A percentile compares a stretch with the other conserved stretches of the same genome.
Conservation (phyloP, 2,888 invertebrate species). For the Campaea margaritaria region DNA sequence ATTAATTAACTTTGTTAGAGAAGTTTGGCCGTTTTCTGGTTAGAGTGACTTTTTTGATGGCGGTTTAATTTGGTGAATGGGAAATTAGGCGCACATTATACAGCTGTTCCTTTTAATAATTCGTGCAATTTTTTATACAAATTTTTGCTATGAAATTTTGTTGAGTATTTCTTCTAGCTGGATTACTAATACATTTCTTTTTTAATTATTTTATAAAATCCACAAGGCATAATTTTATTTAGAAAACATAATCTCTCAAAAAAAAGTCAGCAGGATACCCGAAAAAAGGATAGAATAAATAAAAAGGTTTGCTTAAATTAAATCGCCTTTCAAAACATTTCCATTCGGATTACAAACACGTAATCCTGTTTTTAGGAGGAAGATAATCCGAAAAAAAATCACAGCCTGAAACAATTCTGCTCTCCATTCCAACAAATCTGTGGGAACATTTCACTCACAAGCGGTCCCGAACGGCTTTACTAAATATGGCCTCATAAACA, state of each 20-base stretch:
- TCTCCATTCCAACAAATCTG: conserved; percentile 6
- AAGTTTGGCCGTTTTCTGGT: conserved; percentile 38
- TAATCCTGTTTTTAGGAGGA: conserved; percentile 23
- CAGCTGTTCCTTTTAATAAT: conserved; percentile 24
- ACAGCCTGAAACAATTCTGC: conserved; percentile 17
- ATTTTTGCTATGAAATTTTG: neutral
- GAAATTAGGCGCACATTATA: conserved; percentile 24
- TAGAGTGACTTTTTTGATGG: conserved; percentile 37
- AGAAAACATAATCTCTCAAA: too few species aligned
- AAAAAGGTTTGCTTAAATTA: conserved; percentile 5
- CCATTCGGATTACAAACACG: conserved; percentile 20
- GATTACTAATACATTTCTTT: neutral
- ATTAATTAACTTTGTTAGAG: conserved; percentile 45
- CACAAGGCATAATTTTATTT: too few species aligned
- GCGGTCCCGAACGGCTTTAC: conserved; percentile 1
- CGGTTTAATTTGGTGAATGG: conserved; percentile 37
- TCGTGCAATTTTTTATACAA: neutral
- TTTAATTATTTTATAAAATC: too few species aligned
- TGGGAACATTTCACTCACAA: conserved; percentile 3
- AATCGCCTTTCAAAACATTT: conserved; percentile 11
- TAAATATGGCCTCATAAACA: conserved; percentile 38
- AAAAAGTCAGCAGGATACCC: neutral
- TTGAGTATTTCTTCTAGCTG: neutral
- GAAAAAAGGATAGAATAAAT: neutral
- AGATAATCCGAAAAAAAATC: conserved; percentile 22